These are phyloP conservation scores for Menidia menidia DNA, from an alignment of 2,797 vertebrate species.

Conservation along the genomic window DNA sequence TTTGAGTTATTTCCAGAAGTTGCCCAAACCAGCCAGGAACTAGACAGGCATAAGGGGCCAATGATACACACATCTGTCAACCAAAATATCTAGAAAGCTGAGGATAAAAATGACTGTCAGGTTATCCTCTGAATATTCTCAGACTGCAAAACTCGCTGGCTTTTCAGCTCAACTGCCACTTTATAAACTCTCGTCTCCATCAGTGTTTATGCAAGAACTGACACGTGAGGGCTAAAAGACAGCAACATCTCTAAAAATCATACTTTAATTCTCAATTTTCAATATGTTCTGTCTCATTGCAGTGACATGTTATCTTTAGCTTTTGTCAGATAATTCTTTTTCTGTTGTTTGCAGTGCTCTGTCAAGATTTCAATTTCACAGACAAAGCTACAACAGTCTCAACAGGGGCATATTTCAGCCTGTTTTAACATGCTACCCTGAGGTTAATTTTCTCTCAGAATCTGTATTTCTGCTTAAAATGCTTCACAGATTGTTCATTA, in stretches of 20 bases:
- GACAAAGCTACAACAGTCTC: neutral
- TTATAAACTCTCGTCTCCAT: constrained; percentile 5
- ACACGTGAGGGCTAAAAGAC: neutral
- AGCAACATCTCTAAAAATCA: neutral
- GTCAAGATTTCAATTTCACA: neutral
- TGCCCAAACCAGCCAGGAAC: constrained; percentile 24
- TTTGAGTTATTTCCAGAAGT: constrained; percentile 38
- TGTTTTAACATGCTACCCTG: neutral
- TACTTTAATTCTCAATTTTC: neutral
- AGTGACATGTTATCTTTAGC: neutral
- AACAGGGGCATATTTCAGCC: neutral
- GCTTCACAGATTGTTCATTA: neutral
- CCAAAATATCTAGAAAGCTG: neutral
- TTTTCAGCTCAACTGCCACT: neutral
- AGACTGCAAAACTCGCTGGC: neutral
- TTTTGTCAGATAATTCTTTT: neutral
- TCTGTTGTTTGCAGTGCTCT: neutral
- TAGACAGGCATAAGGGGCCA: neutral
- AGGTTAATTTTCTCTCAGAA: neutral
- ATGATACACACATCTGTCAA: constrained; percentile 20
- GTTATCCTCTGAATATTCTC: neutral
- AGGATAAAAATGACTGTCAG: neutral
- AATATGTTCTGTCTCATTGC: constrained; percentile 5
- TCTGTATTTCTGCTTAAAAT: no score
- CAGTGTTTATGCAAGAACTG: constrained; percentile 4